Evolutionary conservation across 2,888 invertebrate genomes (phyloP), one percentile per base, ranked within the genome.

Genomic region (Anoplius nigerrimus): DNA sequence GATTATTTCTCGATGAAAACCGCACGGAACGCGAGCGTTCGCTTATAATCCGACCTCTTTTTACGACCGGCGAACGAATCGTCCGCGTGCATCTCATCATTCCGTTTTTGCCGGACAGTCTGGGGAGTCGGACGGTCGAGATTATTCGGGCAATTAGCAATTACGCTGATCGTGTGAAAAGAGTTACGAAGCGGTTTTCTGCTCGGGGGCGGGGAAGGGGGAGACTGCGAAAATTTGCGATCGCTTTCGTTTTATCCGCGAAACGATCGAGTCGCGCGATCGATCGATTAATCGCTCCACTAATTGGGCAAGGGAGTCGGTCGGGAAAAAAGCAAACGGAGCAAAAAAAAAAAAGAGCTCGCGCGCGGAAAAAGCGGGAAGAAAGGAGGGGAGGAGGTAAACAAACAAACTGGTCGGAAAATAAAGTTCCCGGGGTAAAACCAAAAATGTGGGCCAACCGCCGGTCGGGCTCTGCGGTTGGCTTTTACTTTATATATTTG

Each of bases 401-500:
- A 21, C 56, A 66, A 66, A 66, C 61, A 66, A n/a, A 34, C 34
- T 34, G 34, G 34, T 6, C 8, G 34, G 21, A 18, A 21, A 43
- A 56, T 5, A 56, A 21, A 56, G 56, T 42, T 42, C 20, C 20
- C 20, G 15, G 43, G 21, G 18, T 15, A 34, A 56, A 43, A 56
- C 20, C 34, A 42, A 42, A 56, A 42, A 56, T 13, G 43, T 20
- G 34, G 55, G 42, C 18, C 34, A 56, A 6, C 42, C 20, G 51
- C 73, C 60, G 34, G 46, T 45, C 66, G 63, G 56, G 22, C 63
- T 59, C 54, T 54, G 54, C 54, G 54, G 54, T 54, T 54, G 48
- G 68, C 60, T 68, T 73, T 73, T 68, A 62, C 68, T 71, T 71
- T 60, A 27, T 72, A 62, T 70, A 74, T 74, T 70, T 74, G 74